Base-by-base conservation (phyloP, 64 coral and sea anemone genomes). In the Dendronephthya gigantea region DNA sequence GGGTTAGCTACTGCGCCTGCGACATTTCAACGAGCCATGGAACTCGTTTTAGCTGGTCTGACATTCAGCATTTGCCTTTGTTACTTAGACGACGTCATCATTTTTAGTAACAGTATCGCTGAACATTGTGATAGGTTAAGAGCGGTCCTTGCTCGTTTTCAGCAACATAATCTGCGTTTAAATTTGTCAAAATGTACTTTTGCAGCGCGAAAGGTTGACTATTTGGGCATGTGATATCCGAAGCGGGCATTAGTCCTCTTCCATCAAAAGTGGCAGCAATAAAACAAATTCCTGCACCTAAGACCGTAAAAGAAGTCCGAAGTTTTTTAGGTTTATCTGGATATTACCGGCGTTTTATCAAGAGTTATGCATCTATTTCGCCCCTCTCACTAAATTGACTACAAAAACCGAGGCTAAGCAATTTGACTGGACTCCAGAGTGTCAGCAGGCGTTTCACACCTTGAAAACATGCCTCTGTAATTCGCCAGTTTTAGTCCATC, bases 181-280 rank as follows among this genome's bases (percentile, higher is more conserved):
- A 85, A 90, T 83, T 33, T 83, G 12, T 50, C 68, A 66, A 90
- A 90, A 85, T 90, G 88, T 68, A 85, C 83, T 40, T 36, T 90
- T 12, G 36, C 84, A 83, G 48, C 55, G 22, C 33, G 58, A 16
- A 48, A 85, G 49, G 89, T 90, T 1, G 68, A 48, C 49, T 36
- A 84, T 19, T 82, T 90, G 74, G 83, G 83, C 90, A 85, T 13
- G 85, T 88, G 34, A 49, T 92, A 39, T 59, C 82, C 0, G n/a
- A 74, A 51, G 82, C 88, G 1, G 83, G 86, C 48, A 58, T 92
- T 58, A 84, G 72, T 39, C 83, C 85, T 68, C 51, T 87, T 83
- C 84, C 84, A 49, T 83, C 85, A 23, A 90, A 90, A 68, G 76
- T 66, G 23, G 52, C 35, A 33, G 38, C 81, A 49, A 49, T 90